Evolutionary conservation across 1,140 invertebrate species (phyloP), one percentile per base, ranked within the genome.

Genomic region (Lucilia cuprina): DNA sequence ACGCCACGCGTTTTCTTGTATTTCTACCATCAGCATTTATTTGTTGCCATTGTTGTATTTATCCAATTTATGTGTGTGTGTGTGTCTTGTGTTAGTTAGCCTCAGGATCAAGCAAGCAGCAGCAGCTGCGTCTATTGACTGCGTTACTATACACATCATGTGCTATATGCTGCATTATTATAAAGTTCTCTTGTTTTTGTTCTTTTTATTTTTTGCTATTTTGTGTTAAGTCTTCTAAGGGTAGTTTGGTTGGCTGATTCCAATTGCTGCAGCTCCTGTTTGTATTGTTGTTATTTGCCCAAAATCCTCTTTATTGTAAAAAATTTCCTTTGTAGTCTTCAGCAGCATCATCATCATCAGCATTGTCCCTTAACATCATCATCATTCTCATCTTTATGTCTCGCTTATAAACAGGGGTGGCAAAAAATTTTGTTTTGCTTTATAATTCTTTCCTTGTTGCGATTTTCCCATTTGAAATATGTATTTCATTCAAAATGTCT

Each of bases 281-380:
- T 10, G 9, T 30, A 17, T n/a, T 74, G 70, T n/a, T 74, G 70
- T 74, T 74, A 30, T 77, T 77, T 34, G 14, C 75, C 75, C 75
- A 47, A 77, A 34, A 34, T 77, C n/a, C 13, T 77, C 74, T 34
- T 30, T 41, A 41, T 77, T 9, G n/a, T 77, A 9, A 41, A n/a
- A 77, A 77, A 7, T 77, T 77, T 34, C 10, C 41, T 34, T 77
- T 77, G 75, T 77, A 34, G 75, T 77, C 41, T 14, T 77, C 75
- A 47, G 9, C 25, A 30, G 25, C 25, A 30, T 30, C 25, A 30
- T 30, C 25, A 30, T 77, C 41, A 9, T 34, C 19, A 47, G 10
- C 70, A 74, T 74, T 30, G 70, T 74, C 19, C 70, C 13, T 49
- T 49, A 49, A 17, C 41, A 30, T 14, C 75, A 41, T 21, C 74